These are phyloP conservation scores for Callosobruchus maculatus DNA, from an alignment of 2,888 invertebrate species.

Conservation along the genomic window DNA sequence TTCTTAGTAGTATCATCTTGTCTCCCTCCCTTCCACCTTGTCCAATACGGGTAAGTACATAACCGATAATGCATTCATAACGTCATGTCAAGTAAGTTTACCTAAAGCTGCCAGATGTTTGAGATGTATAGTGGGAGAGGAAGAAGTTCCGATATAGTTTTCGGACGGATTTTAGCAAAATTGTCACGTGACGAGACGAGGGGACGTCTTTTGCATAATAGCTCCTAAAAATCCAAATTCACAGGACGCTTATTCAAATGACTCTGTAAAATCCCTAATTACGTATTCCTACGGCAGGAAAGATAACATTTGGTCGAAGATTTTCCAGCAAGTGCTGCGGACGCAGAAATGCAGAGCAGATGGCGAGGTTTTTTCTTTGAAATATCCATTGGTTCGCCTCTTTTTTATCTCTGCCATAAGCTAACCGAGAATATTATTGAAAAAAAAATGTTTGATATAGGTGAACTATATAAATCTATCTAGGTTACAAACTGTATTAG, in stretches of 20 bases:
- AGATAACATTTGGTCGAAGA: background rate
- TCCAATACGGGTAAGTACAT: too few species aligned
- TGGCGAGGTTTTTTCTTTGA: background rate
- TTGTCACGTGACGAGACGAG: constrained; percentile 24
- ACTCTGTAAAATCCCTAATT: background rate
- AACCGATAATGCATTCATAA: constrained; percentile 3
- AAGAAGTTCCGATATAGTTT: constrained; percentile 23
- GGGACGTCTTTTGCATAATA: constrained; percentile 38
- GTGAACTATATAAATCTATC: too few species aligned
- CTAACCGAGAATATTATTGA: too few species aligned
- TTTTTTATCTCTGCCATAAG: background rate
- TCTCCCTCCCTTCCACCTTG: too few species aligned
- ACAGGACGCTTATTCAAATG: constrained; percentile 37
- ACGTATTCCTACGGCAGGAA: background rate
- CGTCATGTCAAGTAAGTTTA: constrained; percentile 1
- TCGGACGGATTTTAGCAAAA: constrained; percentile 28
- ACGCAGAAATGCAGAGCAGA: background rate
- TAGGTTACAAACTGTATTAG: too few species aligned
- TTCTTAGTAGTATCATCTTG: too few species aligned
- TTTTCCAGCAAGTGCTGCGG: background rate
- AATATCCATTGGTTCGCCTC: background rate
- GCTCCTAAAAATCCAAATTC: constrained; percentile 40
- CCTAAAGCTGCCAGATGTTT: constrained; percentile 3
- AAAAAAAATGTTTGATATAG: too few species aligned
- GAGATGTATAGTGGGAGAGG: constrained; percentile 10